Conservation (phyloP, 2,888 invertebrate species). For the Coenonympha arcania region DNA sequence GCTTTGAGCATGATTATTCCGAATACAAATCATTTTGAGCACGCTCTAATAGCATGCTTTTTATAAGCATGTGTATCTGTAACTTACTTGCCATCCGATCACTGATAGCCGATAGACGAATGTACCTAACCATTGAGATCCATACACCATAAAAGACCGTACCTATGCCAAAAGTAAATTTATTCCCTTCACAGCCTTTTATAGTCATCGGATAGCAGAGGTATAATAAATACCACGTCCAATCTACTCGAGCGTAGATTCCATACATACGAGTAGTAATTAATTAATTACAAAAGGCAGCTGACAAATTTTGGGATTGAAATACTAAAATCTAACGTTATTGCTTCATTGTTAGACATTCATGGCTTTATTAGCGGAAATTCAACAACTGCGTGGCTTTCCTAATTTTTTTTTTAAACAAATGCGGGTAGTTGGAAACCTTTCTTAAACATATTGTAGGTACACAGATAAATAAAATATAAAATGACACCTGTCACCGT, state of each 20-base stretch:
- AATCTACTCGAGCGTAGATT: neutral
- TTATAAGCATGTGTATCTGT: no score
- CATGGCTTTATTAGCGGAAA: neutral
- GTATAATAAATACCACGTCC: neutral
- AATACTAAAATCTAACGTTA: neutral
- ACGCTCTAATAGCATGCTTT: no score
- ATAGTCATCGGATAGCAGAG: no score
- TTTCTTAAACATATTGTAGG: no score
- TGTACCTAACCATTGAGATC: no score
- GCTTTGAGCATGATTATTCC: no score
- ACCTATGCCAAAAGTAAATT: no score
- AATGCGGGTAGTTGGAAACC: neutral
- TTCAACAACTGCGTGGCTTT: neutral
- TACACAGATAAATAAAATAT: neutral
- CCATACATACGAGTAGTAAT: conserved; percentile 1
- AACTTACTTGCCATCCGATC: no score
- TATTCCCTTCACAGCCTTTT: no score
- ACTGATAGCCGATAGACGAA: no score
- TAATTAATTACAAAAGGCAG: conserved; percentile 3
- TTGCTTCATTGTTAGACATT: neutral
- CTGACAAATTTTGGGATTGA: neutral
- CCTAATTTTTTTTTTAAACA: neutral
- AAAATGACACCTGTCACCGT: neutral
- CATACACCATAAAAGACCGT: no score
- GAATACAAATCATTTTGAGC: no score